Evolutionary conservation across 2,888 invertebrate species (phyloP).

Genomic region (Dolichopus griseipennis): DNA sequence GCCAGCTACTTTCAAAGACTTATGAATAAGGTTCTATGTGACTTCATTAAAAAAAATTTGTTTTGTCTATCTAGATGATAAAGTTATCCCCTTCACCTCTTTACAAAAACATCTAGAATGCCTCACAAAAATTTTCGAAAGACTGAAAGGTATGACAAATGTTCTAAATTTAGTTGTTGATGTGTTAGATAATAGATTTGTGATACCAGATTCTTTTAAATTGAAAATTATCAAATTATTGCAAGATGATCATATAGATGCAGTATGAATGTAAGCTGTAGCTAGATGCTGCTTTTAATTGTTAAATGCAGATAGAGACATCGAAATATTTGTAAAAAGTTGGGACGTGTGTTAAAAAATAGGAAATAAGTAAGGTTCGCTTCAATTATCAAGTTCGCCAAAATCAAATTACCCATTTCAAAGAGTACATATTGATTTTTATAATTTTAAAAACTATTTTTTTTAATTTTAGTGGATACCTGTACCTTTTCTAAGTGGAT

Average conservation of each 20-base stretch:
- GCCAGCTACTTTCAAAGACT: too few species aligned
- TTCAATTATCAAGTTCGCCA: neutral
- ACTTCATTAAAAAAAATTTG: too few species aligned
- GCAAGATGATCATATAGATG: constrained; percentile 12
- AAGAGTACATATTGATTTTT: constrained; percentile 20
- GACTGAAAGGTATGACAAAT: too few species aligned
- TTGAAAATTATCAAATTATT: constrained; percentile 12
- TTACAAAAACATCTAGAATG: too few species aligned
- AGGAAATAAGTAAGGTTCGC: neutral
- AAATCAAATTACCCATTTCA: constrained; percentile 14
- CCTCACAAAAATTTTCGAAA: too few species aligned
- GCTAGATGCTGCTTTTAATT: neutral
- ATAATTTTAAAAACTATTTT: constrained; percentile 9
- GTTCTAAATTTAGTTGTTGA: too few species aligned
- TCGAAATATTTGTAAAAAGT: neutral
- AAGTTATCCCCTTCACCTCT: too few species aligned
- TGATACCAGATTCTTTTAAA: constrained; percentile 9
- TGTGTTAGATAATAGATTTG: constrained; percentile 10
- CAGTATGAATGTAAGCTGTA: constrained; percentile 10
- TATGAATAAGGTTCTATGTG: too few species aligned
- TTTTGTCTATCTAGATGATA: too few species aligned
- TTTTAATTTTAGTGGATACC: too few species aligned
- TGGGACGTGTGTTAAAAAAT: neutral
- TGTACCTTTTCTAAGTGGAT: too few species aligned
- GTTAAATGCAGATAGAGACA: too few species aligned